Base-by-base conservation (phyloP, 2,797 vertebrate species). In the Ibycter americanus region DNA sequence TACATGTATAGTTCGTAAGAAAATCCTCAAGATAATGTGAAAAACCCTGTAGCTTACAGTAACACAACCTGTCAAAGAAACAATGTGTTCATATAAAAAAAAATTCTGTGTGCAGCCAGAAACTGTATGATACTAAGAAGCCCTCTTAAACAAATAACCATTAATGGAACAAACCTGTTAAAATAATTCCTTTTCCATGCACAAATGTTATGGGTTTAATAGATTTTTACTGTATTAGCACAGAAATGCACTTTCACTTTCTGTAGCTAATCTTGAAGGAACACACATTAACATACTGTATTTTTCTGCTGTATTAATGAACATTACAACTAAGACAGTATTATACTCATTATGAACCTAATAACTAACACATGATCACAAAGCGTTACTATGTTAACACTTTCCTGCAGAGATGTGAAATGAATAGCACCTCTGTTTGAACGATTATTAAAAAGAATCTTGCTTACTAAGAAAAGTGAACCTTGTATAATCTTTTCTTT, bases 281-380 rank as follows among this genome's bases (percentile, higher is more conserved):
- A 95, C 84, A 96, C 78, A 96, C 62, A 96, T 97, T 97, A 97
- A 90, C 61, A 94, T 92, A 93, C 51, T 89, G 68, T 93, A 95
- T 97, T 95, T 97, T 97, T 94, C 82, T 95, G 73, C 93, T 95
- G 93, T 97, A 96, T 95, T 97, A 98, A 93, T 97, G 92, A 94
- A 95, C 88, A 90, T 79, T 95, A 88, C 85, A 93, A 90, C 77
- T 70, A 96, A 93, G 74, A 80, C 80, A 96, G 90, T 49, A 94
- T 96, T 97, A 95, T 93, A 95, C 78, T 97, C 72, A 91, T 96
- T 91, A 97, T 96, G 91, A 95, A 94, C 92, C 82, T 97, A 96
- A 96, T 93, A 98, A 97, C 81, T 95, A 97, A 92, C 84, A 91
- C 94, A 94, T 93, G 96, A 94, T 92, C 93, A 87, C 79, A 96